Conservation (phyloP, 1,140 invertebrate species). For the Aphelinus certus region DNA sequence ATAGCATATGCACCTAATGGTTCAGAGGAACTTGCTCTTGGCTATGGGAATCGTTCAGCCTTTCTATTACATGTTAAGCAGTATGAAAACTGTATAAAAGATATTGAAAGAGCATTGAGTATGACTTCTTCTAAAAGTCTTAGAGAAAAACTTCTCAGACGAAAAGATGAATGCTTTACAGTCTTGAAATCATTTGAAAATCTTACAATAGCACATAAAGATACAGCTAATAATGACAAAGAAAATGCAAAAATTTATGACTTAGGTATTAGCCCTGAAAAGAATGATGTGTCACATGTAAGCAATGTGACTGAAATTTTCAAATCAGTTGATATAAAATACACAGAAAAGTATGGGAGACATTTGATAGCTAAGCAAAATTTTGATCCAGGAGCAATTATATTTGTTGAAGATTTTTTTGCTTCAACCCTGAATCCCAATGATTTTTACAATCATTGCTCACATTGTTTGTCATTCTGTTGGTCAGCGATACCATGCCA, state of each 20-base stretch:
- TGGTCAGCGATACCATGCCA: conserved; percentile 20
- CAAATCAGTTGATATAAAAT: too few relatives aligned
- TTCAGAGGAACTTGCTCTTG: conserved; percentile 70
- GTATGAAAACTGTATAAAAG: conserved; percentile 70
- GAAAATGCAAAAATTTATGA: too few relatives aligned
- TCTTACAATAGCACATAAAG: too few relatives aligned
- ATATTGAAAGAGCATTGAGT: conserved; percentile 55
- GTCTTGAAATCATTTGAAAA: too few relatives aligned
- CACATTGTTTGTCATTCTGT: neutral
- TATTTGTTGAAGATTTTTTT: conserved; percentile 20
- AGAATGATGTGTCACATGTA: too few relatives aligned
- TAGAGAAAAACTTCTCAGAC: conserved; percentile 44
- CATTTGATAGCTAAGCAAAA: conserved; percentile 15
- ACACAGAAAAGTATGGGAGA: neutral
- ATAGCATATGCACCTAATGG: conserved; percentile 68
- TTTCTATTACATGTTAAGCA: conserved; percentile 72
- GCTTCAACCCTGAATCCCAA: neutral
- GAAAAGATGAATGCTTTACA: conserved; percentile 33
- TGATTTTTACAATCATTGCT: neutral
- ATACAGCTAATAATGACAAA: too few relatives aligned
- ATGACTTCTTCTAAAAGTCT: conserved; percentile 3
- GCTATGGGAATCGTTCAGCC: conserved; percentile 77
- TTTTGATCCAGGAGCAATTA: conserved; percentile 27
- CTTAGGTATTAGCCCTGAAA: too few relatives aligned
- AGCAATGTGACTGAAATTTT: too few relatives aligned